Evolutionary conservation across 2,113 vertebrate genomes (phyloP), one percentile per base, ranked within the genome.

Genomic region (Chionomys nivalis): DNA sequence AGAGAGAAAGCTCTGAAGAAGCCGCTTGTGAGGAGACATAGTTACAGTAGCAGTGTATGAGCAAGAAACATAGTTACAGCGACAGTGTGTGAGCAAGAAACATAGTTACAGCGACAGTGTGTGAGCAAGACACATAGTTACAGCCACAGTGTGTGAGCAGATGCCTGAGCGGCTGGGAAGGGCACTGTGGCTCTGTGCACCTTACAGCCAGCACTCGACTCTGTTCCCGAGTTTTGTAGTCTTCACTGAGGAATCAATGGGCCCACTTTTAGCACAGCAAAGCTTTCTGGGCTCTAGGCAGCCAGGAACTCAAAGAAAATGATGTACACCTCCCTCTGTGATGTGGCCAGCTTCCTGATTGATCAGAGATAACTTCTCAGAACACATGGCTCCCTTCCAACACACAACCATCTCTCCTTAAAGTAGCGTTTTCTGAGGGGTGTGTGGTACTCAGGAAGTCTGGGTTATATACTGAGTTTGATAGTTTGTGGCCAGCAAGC

Each of bases 171-270:
- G 5, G 16, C 85, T 23, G 10, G 11, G 31, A 68, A 66, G 31
- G 28, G 85, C 2, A 31, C 17, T 33, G 42, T 23, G 36, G 83
- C 6, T 47, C 28, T 36, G 63, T 7, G 5, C 4, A 10, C 47
- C 3, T 26, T 0, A 1, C 0, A 0, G 36, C 33, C 9, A 4
- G 36, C 66, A 28, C 36, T 39, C n/a, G 9, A 17, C n/a, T 61
- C 39, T 65, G 61, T 1, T 85, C 14, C 55, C 21, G 12, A 55
- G 55, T 26, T 9, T 68, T 42, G 5, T 0, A 12, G 31, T 66
- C 31, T 9, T 47, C 9, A 21, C 1, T 76, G 49, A 75, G 39
- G 12, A 17, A 19, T 19, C 66, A 82, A 39, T 3, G 68, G 52
- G 14, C 52, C 28, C 36, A 9, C n/a, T 77, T 19, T 14, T 42